Percentiles rank a stretch among this genome's conserved stretches.
phyloP scores from a whole-genome alignment of 2,797 vertebrate genomes.

The Sphaeramia orbicularis region DNA sequence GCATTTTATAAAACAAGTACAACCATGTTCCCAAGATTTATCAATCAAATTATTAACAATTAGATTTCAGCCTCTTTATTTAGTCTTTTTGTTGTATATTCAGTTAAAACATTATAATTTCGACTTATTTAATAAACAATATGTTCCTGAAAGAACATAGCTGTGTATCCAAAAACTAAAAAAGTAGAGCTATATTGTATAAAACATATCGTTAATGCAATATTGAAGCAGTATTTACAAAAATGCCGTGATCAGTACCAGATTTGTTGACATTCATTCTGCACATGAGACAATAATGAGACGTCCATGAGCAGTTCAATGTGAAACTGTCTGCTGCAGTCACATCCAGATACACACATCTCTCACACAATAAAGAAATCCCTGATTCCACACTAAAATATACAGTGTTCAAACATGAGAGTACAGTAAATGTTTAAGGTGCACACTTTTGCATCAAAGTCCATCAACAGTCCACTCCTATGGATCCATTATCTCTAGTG shows the following conservation, averaged over 20 bases:
- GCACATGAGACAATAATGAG: constrained; percentile 19
- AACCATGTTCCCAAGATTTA: constrained; percentile 23
- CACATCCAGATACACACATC: constrained; percentile 17
- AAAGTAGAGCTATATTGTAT: constrained; percentile 39
- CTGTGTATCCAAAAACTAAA: constrained; percentile 38
- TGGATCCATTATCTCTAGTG: constrained; percentile 9
- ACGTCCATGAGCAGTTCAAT: neutral
- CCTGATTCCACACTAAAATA: constrained; percentile 54
- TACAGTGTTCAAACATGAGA: constrained; percentile 53
- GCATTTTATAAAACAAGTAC: constrained; percentile 2
- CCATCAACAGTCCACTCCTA: constrained; percentile 38
- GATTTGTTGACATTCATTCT: constrained; percentile 6
- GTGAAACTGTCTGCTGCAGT: neutral
- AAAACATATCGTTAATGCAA: constrained; percentile 50
- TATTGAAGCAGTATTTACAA: constrained; percentile 67
- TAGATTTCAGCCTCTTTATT: constrained; percentile 16
- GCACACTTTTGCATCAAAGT: constrained; percentile 41
- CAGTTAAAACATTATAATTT: constrained; percentile 32
- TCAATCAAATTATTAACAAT: constrained; percentile 40
- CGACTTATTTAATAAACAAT: constrained; percentile 30
- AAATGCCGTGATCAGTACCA: constrained; percentile 12
- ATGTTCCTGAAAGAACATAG: constrained; percentile 10
- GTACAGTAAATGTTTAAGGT: constrained; percentile 46
- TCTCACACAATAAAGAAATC: constrained; percentile 44
- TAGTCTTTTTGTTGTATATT: constrained; percentile 44